Evolutionary conservation across 53 echinoderm and acorn worm genomes (phyloP), one percentile per base, ranked within the genome.

Genomic region (Henricia sp.): DNA sequence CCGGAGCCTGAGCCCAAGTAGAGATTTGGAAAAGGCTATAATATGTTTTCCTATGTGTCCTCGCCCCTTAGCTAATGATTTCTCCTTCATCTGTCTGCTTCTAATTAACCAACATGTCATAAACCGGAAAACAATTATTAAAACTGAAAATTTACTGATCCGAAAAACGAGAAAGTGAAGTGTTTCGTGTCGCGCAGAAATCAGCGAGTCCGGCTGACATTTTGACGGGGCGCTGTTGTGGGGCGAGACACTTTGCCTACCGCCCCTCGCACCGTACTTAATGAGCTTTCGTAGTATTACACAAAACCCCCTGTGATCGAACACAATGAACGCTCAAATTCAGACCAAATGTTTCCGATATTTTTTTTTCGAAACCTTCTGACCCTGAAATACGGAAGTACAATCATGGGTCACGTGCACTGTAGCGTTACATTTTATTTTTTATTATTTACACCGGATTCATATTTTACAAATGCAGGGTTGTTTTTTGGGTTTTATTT

Each of bases 151-250:
- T 6, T 40, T 0, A 35, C 16, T 59, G 42, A 3, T 59, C 28
- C 6, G 58, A 27, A 39, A 60, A 12, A 67, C 12, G 37, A 30
- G n/a, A 0, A 14, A 46, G 43, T 0, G 19, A 21, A 41, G 80
- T 80, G 80, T 44, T 80, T 63, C 80, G 19, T 80, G 33, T 80
- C 64, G 19, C n/a, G 46, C 20, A 8, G 48, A 46, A 78, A 78
- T 33, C 64, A 29, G 46, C 78, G 33, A 75, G 58, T 4, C 24
- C 11, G 13, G 13, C 58, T 75, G 75, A 58, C 80, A 63, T n/a
- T 48, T 44, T 80, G 80, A 80, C 80, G 64, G 23, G 41, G 24
- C 64, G 3, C 80, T 80, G 80, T 64, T 32, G 64, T 4, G n/a
- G 19, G 48, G 43, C 62, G 43, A 80, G 80, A 80, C 80, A 13